phyloP scores from a whole-genome alignment of 1,140 invertebrate species.

The Scaptomyza graminum region DNA sequence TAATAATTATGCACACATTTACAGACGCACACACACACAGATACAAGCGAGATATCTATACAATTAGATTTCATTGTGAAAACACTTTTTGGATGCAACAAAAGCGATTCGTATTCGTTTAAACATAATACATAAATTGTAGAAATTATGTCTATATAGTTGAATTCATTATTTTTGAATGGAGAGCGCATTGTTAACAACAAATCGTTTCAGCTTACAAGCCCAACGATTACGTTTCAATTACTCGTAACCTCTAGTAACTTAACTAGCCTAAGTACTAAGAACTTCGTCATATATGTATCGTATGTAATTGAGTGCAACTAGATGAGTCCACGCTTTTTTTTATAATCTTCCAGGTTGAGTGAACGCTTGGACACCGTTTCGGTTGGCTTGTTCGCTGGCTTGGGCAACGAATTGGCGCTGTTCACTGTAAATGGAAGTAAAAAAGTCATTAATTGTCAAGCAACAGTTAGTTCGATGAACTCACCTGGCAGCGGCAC shows the following conservation, averaged over 20 bases:
- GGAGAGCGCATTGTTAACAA: constrained; percentile 23
- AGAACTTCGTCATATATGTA: constrained; percentile 28
- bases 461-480: no score
- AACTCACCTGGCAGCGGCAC: constrained; percentile 89
- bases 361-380: constrained; percentile 93
- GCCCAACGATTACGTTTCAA: constrained; percentile 28
- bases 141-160: constrained; percentile 38
- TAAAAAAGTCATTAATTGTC: neutral
- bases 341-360: constrained; percentile 99
- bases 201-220: constrained; percentile 9
- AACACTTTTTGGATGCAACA: neutral
- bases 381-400: constrained; percentile 89
- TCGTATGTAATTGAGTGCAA: constrained; percentile 16
- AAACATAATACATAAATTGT: constrained; percentile 41
- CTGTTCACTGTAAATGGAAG: constrained; percentile 86
- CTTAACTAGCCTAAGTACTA: constrained; percentile 47
- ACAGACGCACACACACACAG: constrained; percentile 10
- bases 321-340: constrained; percentile 96
- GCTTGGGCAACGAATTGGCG: constrained; percentile 90
- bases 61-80: neutral
- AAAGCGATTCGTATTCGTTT: constrained; percentile 30
- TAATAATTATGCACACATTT: constrained; percentile 1
- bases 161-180: constrained; percentile 22
- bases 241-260: constrained; percentile 36
- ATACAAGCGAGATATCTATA: neutral